These are phyloP conservation scores for Metacarcinus magister DNA, from an alignment of 2,888 invertebrate species.

Conservation along the genomic window DNA sequence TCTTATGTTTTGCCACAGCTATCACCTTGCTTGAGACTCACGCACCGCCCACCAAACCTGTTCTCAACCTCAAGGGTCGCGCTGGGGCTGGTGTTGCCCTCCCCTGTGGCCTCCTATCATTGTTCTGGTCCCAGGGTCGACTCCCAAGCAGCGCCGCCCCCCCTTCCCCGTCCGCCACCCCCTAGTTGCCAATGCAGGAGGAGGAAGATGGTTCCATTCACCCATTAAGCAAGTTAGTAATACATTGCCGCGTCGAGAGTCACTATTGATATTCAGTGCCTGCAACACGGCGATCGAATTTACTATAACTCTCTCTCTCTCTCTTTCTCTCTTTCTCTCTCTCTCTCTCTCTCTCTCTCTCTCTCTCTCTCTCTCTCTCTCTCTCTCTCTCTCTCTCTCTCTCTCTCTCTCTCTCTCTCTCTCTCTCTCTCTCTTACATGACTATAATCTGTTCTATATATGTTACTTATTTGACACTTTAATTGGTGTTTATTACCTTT, in stretches of 20 bases:
- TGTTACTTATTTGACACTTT: not conserved
- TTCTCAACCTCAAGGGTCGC: not conserved
- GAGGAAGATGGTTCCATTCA: constrained; percentile 28
- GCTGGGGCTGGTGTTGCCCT: not conserved
- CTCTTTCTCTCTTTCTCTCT: not conserved
- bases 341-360: not conserved
- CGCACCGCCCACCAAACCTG: constrained; percentile 30
- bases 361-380: not conserved
- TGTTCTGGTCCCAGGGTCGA: not conserved
- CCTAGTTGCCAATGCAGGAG: not conserved
- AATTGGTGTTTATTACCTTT: not conserved
- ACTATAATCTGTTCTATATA: too few relatives aligned
- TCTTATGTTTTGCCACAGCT: not conserved
- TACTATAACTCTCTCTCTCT: constrained; percentile 45
- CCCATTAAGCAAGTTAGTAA: constrained; percentile 21
- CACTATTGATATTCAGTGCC: constrained; percentile 34
- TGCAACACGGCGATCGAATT: not conserved
- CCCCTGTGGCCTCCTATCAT: not conserved
- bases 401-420: not conserved
- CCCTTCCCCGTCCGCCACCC: too few relatives aligned
- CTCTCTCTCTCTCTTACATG: too few relatives aligned
- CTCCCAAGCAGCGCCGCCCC: constrained; percentile 8
- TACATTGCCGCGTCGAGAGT: not conserved
- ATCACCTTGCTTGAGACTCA: not conserved
- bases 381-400: constrained; percentile 13